Conservation (phyloP, 2,888 invertebrate genomes). For the Entomobrya proxima region DNA sequence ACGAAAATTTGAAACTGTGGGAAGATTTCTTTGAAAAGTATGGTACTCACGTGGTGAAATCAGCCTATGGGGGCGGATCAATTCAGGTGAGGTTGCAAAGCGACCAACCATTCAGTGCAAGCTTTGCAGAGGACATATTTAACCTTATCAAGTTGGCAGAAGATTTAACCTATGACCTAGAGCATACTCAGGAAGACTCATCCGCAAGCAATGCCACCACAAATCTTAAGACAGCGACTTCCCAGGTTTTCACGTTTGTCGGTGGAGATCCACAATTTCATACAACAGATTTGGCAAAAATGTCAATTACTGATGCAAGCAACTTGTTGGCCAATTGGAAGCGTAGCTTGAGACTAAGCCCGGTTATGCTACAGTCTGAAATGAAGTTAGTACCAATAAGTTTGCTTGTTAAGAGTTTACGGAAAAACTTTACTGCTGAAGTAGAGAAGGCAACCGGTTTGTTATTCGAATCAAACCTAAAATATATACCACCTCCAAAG, state of each 20-base stretch:
- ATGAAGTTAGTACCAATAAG: conserved; percentile 48
- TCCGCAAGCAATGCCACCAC: not conserved
- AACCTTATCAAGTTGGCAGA: conserved; percentile 57
- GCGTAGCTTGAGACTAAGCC: conserved; percentile 42
- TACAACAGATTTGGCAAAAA: conserved; percentile 52
- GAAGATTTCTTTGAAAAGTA: conserved; percentile 56
- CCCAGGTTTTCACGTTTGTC: conserved; percentile 37
- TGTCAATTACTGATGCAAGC: conserved; percentile 39
- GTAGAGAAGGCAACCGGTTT: conserved; percentile 34
- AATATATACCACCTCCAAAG: not conserved
- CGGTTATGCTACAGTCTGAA: conserved; percentile 29
- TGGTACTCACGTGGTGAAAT: conserved; percentile 65
- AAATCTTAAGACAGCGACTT: not conserved
- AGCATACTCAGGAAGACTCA: not conserved
- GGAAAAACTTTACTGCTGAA: conserved; percentile 44
- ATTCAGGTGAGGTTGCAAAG: conserved; percentile 50
- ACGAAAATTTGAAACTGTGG: conserved; percentile 50
- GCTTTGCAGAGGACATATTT: conserved; percentile 23
- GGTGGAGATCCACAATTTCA: conserved; percentile 60
- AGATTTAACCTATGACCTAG: not conserved
- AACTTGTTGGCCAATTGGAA: conserved; percentile 57
- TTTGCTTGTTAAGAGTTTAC: conserved; percentile 41
- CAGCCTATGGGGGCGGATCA: conserved; percentile 56
- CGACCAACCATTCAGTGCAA: not conserved
- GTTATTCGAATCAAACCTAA: conserved; percentile 50